Base-by-base conservation (phyloP, 2,888 invertebrate species). In the Bruchidius siliquastri region DNA sequence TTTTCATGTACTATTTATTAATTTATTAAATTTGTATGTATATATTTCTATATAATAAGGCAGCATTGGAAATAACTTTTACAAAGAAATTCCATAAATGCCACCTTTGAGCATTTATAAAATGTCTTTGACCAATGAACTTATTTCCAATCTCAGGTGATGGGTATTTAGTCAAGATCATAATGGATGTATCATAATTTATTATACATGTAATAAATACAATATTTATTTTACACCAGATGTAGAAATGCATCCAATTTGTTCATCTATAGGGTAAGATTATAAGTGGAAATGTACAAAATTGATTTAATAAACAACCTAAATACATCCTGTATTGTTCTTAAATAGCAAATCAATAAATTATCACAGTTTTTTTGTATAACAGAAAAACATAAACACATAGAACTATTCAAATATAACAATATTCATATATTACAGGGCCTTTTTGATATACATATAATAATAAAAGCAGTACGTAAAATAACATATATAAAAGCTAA, bases 51-150 rank as follows among this genome's bases (percentile, higher is more conserved):
- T 13, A 1, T 49, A 49, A 49, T 49, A 49, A 49, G 49, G 49
- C 6, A 49, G 8, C 3, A 74, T 76, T 78, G 78, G 77, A 73
- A 76, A 78, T 77, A 74, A 72, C 74, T 76, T 77, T 74, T 13
- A 68, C 69, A 75, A 78, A 76, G 77, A 76, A 77, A 76, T 77
- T 77, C 76, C 74, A 73, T 77, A 75, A 76, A 76, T 76, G 77
- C 76, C 72, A n/a, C 18, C 69, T 21, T 22, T n/a, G 20, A 21
- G 74, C 73, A 74, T 75, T 76, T 76, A 75, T 76, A 69, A 76
- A 76, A 78, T 75, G 72, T 75, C 76, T 77, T 74, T 71, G 20
- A 6, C 66, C 67, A 49, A 73, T 71, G 74, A 74, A 76, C 72
- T 74, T 74, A 72, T 76, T 77, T 77, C 76, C 76, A 77, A 73